These are phyloP conservation scores for Camelus dromedarius DNA, from an alignment of 2,113 vertebrate genomes.

Conservation along the genomic window DNA sequence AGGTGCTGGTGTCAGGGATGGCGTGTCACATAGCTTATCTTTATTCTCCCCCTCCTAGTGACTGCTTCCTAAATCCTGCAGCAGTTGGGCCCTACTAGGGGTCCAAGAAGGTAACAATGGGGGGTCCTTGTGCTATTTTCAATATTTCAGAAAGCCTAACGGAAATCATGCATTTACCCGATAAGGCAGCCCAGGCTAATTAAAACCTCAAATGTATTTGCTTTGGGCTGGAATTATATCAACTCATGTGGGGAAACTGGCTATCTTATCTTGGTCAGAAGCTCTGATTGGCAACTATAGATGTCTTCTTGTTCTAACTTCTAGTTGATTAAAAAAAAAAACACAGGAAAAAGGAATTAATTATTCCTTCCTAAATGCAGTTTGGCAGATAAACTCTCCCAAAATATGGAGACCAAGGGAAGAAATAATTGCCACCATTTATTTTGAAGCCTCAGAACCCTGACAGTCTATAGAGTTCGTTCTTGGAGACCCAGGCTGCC, in stretches of 20 bases:
- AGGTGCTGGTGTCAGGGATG: background rate
- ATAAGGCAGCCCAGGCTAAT: conserved; percentile 66
- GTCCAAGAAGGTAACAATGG: conserved; percentile 17
- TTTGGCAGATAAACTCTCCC: conserved; percentile 1
- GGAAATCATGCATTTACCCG: conserved; percentile 68
- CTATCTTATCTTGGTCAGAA: conserved; percentile 64
- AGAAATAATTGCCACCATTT: conserved; percentile 37
- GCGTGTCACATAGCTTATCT: background rate
- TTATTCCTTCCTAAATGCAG: conserved; percentile 48
- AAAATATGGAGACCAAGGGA: background rate
- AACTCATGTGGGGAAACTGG: conserved; percentile 11
- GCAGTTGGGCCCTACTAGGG: background rate
- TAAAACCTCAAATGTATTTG: conserved; percentile 69
- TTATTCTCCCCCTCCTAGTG: background rate
- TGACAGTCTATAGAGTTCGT: background rate
- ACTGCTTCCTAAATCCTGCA: background rate
- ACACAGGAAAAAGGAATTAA: conserved; percentile 52
- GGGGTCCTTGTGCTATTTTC: conserved; percentile 45
- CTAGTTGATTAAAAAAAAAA: conserved; percentile 36
- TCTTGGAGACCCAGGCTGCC: background rate
- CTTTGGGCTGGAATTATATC: conserved; percentile 67
- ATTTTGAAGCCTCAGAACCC: conserved; percentile 2
- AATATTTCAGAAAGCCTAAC: conserved; percentile 64
- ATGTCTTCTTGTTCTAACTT: conserved; percentile 52
- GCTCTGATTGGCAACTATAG: conserved; percentile 65